Base-by-base conservation (phyloP, 2,113 vertebrate species). In the Entelurus aequoreus region DNA sequence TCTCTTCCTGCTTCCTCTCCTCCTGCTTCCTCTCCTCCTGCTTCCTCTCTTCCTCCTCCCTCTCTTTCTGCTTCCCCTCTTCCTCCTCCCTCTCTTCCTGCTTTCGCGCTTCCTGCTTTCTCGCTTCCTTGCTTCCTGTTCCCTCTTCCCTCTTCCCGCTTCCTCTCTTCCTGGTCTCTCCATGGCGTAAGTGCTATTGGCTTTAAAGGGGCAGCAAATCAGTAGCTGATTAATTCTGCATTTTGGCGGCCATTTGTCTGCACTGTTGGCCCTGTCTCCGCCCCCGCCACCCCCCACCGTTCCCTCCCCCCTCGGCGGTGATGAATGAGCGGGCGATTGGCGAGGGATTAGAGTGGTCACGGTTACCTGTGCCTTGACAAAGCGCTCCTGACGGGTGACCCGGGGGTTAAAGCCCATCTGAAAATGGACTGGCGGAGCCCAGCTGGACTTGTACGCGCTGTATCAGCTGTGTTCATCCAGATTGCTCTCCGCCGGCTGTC, bases 181-280 rank as follows among this genome's bases (percentile, higher is more conserved):
- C 37, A 73, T 64, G 75, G 57, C 74, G 82, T 88, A 87, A 89
- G 86, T 88, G 83, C 80, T 89, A 89, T 89, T 89, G 87, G 87
- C 87, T 88, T 85, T 86, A 87, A 84, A 80, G 80, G 83, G 87
- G 83, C 87, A 87, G 87, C 86, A 88, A 88, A 89, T 89, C 86
- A 88, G 81, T 85, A 84, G 79, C 85, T 89, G 87, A 89, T 89
- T 89, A 89, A 89, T 89, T 86, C 87, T 72, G 79, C 85, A 89
- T 89, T 89, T 89, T 88, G 74, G 84, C 79, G 83, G 80, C 87
- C 86, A 89, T 88, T 89, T 89, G 83, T 89, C 87, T 89, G 84
- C 80, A 80, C 81, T 63, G 62, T 77, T 85, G 83, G 81, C 78
- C 80, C 84, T 76, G 76, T 83, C 83, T 76, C 64, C 80, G 77